Evolutionary conservation across 2,888 invertebrate genomes (phyloP), one percentile per base, ranked within the genome.

Genomic region (Melanostoma scalare): DNA sequence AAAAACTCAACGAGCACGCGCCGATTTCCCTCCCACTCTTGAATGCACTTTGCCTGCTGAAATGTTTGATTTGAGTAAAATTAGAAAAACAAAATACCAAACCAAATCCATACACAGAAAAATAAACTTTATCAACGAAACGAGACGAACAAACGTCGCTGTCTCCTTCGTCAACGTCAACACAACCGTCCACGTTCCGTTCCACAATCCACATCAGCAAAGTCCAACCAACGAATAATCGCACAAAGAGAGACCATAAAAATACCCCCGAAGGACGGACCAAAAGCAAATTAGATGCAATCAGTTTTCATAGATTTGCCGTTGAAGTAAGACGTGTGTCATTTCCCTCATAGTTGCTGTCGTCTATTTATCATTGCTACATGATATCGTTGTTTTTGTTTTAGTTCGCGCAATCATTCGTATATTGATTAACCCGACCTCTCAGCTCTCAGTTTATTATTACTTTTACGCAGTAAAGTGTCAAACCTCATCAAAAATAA

Each of bases 301-400:
- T 82, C 82, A 82, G 82, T 82, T 82, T 68, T 63, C 63, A 65
- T 73, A 73, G 82, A 69, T 63, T 65, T 74, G 78, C 68, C 73
- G 69, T 60, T 40, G 52, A 52, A 58, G 58, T 53, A 31, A 9
- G 82, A 74, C 52, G 82, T 78, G 58, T 56, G 72, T 50, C 2
- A 38, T 30, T 48, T 35, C 38, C 48, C 30, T 44, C 8, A n/a
- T 3, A 9, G 42, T 48, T 20, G 35, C n/a, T 48, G 20, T 20
- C 20, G 20, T 20, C 20, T 20, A 20, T 20, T 20, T 20, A 20
- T 48, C 30, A 38, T 36, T 30, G 30, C 3, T 3, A 20, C 30
- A 48, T 48, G 48, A 40, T 31, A 33, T 72, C 42, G 52, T 46
- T 60, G 36, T 63, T 31, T 58, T 10, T 46, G 58, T 38, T 67